Base-by-base conservation (phyloP, 92 coral and sea anemone species). In the Parazoanthus darwini region DNA sequence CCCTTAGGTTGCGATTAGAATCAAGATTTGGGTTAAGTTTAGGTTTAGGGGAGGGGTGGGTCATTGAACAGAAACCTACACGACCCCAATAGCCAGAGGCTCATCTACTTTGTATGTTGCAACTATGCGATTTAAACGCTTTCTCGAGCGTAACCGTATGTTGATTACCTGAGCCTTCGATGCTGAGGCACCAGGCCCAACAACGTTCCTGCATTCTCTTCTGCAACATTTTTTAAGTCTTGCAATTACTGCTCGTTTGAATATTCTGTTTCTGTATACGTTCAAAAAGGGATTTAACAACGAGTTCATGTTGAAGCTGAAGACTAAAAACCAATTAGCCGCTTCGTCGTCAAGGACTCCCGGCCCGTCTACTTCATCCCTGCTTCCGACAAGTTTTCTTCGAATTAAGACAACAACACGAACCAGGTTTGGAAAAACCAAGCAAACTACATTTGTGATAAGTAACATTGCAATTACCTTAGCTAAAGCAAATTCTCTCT, bases 341-440 rank as follows among this genome's bases (percentile, higher is more conserved):
- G 38, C 75, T 71, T 71, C 75, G 38, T 71, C 75, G 75, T 71
- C 75, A 9, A 71, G 36, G 38, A 71, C 75, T 71, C 75, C 75
- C 11, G 75, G 75, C 0, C 75, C 75, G 36, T 71, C 75, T 51
- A 51, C 58, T 1, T 35, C 23, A 25, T 71, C 35, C 11, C 26
- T 71, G 35, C 35, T 71, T 3, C 75, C 75, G 36, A 4, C 5
- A 9, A 71, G 39, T 26, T 3, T 11, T 22, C 13, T 71, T 71
- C 75, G 75, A 26, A 71, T 11, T 4, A 10, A 3, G 6, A 71
- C 75, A 71, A 13, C 75, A 71, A 26, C 13, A 18, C 75, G 75
- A 10, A 71, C 75, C 14, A 71, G 35, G 36, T 5, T 26, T 26
- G 75, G 75, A 0, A 71, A 23, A 71, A 71, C 11, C 75, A 71